Evolutionary conservation across 1,140 invertebrate species (phyloP).

Genomic region (Apis florea): DNA sequence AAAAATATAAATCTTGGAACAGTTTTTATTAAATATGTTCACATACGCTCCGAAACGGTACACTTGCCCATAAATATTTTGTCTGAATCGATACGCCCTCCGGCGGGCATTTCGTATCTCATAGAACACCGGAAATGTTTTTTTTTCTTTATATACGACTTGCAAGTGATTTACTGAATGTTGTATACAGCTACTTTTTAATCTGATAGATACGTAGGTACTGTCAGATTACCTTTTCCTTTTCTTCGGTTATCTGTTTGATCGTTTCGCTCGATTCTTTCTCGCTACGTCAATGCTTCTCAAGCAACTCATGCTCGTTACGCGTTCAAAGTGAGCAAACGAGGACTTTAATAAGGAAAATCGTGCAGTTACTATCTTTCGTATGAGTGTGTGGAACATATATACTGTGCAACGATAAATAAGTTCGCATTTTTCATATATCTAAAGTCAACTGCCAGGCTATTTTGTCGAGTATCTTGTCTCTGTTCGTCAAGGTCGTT

Average conservation of each 20-base stretch:
- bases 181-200: background rate
- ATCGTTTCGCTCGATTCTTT: constrained; percentile 34
- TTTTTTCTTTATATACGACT: background rate
- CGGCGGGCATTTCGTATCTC: constrained; percentile 61
- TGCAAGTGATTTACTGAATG: background rate
- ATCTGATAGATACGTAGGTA: background rate
- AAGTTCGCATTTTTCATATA: constrained; percentile 17
- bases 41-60: constrained; percentile 5
- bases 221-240: constrained; percentile 6
- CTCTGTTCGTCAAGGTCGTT: constrained; percentile 13
- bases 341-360: constrained; percentile 6
- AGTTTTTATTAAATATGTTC: background rate
- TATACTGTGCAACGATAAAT: background rate
- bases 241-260: constrained; percentile 23
- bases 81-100: constrained; percentile 68
- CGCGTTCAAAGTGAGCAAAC: constrained; percentile 26
- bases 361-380: constrained; percentile 10
- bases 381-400: background rate
- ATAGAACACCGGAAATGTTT: constrained; percentile 49
- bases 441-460: background rate
- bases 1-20: background rate
- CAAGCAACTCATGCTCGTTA: constrained; percentile 35
- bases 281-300: constrained; percentile 28
- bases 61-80: constrained; percentile 64
- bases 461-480: constrained; percentile 2